These are phyloP conservation scores for Siphlonurus alternatus DNA, from an alignment of 2,888 invertebrate genomes.

Conservation along the genomic window DNA sequence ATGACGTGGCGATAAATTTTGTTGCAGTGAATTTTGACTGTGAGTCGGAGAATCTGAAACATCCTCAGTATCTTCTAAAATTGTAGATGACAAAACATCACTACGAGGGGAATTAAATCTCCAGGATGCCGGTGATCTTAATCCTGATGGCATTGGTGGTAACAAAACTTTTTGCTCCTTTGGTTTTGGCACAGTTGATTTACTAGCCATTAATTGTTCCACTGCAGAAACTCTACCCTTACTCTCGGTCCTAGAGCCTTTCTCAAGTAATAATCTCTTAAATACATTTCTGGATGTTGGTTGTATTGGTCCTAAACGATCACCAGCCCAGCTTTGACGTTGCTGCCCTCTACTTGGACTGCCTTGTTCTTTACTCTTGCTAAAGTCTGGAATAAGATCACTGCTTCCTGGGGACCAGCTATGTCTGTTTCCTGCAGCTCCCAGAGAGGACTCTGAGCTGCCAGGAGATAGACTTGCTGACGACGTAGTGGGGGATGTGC, in stretches of 20 bases:
- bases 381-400: constrained; percentile 18
- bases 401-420: constrained; percentile 41
- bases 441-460: constrained; percentile 27
- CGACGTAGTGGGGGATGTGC: constrained; percentile 17
- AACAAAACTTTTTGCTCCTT: constrained; percentile 28
- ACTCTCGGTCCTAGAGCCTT: constrained; percentile 45
- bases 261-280: constrained; percentile 60
- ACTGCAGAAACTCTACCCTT: constrained; percentile 54
- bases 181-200: constrained; percentile 36
- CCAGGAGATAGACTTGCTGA: constrained; percentile 34
- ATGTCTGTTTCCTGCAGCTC: constrained; percentile 29
- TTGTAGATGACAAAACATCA: constrained; percentile 71
- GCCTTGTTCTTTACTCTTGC: not conserved
- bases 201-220: constrained; percentile 54
- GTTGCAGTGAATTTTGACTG: not conserved
- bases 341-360: constrained; percentile 13
- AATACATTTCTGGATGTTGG: constrained; percentile 72
- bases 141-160: constrained; percentile 37
- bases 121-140: constrained; percentile 34
- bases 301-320: constrained; percentile 24
- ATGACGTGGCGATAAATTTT: not conserved
- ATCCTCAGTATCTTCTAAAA: constrained; percentile 56
- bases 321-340: constrained; percentile 29
- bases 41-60: not conserved
- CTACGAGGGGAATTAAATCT: constrained; percentile 56